Conservation (phyloP, 2,797 vertebrate genomes). For the Pangasius larnaudii region DNA sequence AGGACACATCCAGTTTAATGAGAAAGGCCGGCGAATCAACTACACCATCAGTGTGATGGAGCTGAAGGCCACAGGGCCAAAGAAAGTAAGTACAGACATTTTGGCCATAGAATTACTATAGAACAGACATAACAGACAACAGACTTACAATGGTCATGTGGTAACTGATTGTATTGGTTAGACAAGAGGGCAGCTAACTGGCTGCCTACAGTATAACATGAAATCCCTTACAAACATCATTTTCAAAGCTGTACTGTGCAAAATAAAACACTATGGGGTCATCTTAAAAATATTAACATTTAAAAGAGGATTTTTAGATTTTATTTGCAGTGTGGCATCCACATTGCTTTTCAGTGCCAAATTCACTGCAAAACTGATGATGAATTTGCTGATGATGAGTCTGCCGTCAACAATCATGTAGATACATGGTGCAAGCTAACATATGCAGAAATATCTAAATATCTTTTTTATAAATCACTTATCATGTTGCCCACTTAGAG, state of each 20-base stretch:
- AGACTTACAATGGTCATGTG: not conserved
- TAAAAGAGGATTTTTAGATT: not conserved
- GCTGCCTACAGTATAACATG: not conserved
- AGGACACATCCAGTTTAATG: constrained; percentile 97
- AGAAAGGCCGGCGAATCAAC: constrained; percentile 95
- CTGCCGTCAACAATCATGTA: no score
- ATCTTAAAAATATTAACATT: not conserved
- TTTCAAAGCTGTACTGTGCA: not conserved
- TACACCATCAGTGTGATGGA: constrained; percentile 95
- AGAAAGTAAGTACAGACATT: constrained; percentile 80
- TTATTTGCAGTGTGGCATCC: not conserved
- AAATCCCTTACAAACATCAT: not conserved
- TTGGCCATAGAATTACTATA: not conserved
- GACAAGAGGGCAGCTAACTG: no score
- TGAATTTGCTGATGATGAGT: not conserved
- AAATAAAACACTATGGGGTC: not conserved
- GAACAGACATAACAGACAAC: not conserved
- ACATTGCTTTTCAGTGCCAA: not conserved
- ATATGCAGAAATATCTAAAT: not conserved
- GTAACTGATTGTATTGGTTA: not conserved
- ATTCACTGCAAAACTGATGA: not conserved
- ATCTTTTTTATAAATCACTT: not conserved
- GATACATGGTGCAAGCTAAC: not conserved
- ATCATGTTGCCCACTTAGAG: not conserved
- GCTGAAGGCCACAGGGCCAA: constrained; percentile 89